Evolutionary conservation across 2,888 invertebrate genomes (phyloP).

Genomic region (Gerris lacustris): DNA sequence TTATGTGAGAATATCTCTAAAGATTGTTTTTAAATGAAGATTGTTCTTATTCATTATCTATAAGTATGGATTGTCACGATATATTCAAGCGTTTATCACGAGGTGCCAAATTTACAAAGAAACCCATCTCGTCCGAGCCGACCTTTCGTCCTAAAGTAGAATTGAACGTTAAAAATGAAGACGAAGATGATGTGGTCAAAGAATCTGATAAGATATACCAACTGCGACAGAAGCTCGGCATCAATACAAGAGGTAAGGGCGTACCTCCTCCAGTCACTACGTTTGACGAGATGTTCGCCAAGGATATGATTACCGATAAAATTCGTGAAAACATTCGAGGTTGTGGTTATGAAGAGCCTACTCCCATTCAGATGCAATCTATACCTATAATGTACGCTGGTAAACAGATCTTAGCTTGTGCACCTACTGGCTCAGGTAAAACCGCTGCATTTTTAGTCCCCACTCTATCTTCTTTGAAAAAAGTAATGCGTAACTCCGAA

Average conservation of each 20-base stretch:
- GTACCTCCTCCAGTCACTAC: constrained; percentile 61
- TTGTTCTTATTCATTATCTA: not conserved
- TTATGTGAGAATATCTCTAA: too few species aligned
- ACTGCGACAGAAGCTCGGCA: constrained; percentile 34
- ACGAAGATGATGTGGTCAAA: not conserved
- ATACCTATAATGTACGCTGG: constrained; percentile 69
- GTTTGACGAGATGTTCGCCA: constrained; percentile 51
- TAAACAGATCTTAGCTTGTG: constrained; percentile 79
- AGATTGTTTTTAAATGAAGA: too few species aligned
- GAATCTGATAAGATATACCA: not conserved
- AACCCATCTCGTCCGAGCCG: not conserved
- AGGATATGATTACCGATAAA: constrained; percentile 45
- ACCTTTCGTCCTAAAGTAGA: not conserved
- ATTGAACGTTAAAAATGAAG: not conserved
- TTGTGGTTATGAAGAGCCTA: constrained; percentile 63
- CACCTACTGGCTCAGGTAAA: constrained; percentile 96
- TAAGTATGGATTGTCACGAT: constrained; percentile 8
- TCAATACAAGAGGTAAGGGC: constrained; percentile 65
- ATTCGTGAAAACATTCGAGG: constrained; percentile 56
- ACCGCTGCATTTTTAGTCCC: constrained; percentile 90
- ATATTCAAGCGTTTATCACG: constrained; percentile 2
- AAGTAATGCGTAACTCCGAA: constrained; percentile 27
- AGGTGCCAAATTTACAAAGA: constrained; percentile 5
- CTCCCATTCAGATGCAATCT: constrained; percentile 86
- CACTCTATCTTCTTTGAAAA: constrained; percentile 60